Conservation (phyloP, 2,888 invertebrate genomes). For the Mythimna loreyi region DNA sequence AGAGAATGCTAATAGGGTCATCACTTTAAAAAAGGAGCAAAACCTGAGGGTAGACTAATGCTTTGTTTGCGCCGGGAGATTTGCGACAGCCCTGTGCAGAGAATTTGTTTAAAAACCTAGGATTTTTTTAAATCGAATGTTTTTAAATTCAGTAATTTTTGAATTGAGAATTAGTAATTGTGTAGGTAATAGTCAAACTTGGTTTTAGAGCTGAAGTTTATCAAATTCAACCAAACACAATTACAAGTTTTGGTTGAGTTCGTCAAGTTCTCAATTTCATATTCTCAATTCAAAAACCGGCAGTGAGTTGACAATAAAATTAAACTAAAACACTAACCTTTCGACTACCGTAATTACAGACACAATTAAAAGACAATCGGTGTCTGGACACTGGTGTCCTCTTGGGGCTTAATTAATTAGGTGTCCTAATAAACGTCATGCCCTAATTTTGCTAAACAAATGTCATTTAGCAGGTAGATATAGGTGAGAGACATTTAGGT, state of each 20-base stretch:
- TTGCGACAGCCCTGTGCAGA: constrained; percentile 23
- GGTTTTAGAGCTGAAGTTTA: background rate
- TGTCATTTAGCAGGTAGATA: background rate
- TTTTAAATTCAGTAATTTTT: background rate
- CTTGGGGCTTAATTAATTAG: no score
- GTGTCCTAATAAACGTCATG: constrained; percentile 25
- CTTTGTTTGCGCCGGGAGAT: constrained; percentile 68
- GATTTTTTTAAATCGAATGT: constrained; percentile 25
- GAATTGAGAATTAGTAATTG: background rate
- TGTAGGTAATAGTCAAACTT: background rate
- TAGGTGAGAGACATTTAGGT: background rate
- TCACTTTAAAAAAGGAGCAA: constrained; percentile 79
- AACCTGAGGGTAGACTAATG: constrained; percentile 71
- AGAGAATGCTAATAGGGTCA: constrained; percentile 84
- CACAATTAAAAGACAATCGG: no score
- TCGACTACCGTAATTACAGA: no score
- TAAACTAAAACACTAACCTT: constrained; percentile 1
- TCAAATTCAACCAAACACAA: no score
- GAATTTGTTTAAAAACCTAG: constrained; percentile 31
- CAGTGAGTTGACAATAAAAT: background rate
- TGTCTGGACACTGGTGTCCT: no score
- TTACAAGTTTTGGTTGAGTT: background rate
- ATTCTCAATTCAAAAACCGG: background rate
- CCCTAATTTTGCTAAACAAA: constrained; percentile 20
- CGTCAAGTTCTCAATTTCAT: background rate